Evolutionary conservation across 2,888 invertebrate species (phyloP), one percentile per base, ranked within the genome.

Genomic region (Atethmia centrago): DNA sequence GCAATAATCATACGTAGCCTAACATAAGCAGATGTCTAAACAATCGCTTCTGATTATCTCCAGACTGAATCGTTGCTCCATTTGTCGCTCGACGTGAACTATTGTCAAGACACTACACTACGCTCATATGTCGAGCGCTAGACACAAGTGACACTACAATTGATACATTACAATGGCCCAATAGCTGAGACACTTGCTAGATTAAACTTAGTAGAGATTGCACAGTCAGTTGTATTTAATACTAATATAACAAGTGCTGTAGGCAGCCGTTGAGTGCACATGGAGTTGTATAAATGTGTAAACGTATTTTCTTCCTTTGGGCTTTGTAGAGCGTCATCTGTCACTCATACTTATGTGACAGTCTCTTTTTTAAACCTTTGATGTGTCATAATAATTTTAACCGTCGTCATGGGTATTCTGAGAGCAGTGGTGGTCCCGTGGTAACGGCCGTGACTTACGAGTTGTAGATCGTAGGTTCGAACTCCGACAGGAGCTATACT

Each of bases 71-170:
- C 28, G 47, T 58, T 21, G 42, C 28, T 59, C 53, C 42, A 84
- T 84, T 84, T 81, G 85, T 75, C 76, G 71, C 40, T 45, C 21
- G 51, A 28, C n/a, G 28, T 51, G 69, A 64, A 64, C 75, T 56
- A 67, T 70, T 67, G 84, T 45, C 19, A 19, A 10, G 19, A 51
- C 28, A 65, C 55, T 36, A 62, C 28, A 63, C 42, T 40, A 51
- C n/a, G 56, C 51, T 65, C 66, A 49, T 67, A 40, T 47, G 67
- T 67, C 69, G 28, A 28, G 49, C 25, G n/a, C 58, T 66, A n/a
- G 45, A 55, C 64, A 56, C 45, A 10, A n/a, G 12, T 40, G 74
- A 45, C 49, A 64, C 25, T 25, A 47, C 64, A 65, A 80, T 58
- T 69, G 80, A 79, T 28, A 80, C 66, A 74, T 64, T 55, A 74